Conservation (phyloP, 2,888 invertebrate genomes). For the Leptodirus hochenwartii region DNA sequence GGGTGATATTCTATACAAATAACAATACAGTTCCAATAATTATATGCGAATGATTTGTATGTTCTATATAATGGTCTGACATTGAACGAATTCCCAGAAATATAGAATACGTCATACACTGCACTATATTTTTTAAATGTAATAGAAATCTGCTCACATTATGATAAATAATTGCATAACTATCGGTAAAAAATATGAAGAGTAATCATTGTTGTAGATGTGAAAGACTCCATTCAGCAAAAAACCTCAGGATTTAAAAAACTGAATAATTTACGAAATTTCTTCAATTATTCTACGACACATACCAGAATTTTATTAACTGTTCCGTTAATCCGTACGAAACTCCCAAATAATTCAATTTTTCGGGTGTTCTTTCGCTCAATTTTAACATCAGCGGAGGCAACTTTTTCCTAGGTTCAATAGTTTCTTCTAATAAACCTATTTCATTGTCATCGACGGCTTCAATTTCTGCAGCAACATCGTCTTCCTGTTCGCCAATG, state of each 20-base stretch:
- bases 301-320: slow-evolving; percentile 79
- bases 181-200: no score
- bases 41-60: no score
- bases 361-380: slow-evolving; percentile 66
- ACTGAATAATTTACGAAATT: not conserved
- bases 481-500: slow-evolving; percentile 36
- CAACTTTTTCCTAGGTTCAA: slow-evolving; percentile 61
- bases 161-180: no score
- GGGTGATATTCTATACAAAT: no score
- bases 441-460: slow-evolving; percentile 38
- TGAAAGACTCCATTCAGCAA: not conserved
- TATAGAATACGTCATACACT: not conserved
- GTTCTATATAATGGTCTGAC: no score
- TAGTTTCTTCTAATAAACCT: slow-evolving; percentile 48
- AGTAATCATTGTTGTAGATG: not conserved
- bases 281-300: no score
- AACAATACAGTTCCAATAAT: no score
- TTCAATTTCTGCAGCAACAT: slow-evolving; percentile 27
- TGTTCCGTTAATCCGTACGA: slow-evolving; percentile 80
- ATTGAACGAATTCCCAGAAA: slow-evolving; percentile 3
- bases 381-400: slow-evolving; percentile 80
- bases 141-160: no score
- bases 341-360: slow-evolving; percentile 84
- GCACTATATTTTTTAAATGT: not conserved
- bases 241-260: not conserved